Conservation (phyloP, 2,797 vertebrate species). For the Chelidonichthys spinosus region DNA sequence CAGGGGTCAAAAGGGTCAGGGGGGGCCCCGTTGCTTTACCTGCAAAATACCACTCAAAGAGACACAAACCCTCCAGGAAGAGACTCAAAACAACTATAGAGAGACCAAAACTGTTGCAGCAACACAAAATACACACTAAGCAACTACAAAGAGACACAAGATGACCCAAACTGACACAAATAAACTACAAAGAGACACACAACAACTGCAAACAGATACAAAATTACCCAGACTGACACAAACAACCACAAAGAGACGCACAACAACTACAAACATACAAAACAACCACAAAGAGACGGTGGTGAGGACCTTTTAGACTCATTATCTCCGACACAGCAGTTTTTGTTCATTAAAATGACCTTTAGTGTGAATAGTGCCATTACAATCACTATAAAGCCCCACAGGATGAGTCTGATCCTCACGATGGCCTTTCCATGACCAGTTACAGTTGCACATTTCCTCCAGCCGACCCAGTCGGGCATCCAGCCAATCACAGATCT, state of each 20-base stretch:
- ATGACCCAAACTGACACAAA: background rate
- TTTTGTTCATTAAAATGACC: conserved; percentile 30
- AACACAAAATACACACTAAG: too few species aligned
- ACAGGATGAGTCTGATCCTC: background rate
- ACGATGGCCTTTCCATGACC: background rate
- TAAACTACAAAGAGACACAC: background rate
- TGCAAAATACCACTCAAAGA: background rate
- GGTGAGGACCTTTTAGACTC: background rate
- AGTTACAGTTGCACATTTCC: background rate
- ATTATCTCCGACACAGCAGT: conserved; percentile 17
- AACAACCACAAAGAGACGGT: background rate
- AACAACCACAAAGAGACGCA: background rate
- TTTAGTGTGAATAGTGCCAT: background rate
- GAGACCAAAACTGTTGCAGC: too few species aligned
- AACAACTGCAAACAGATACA: background rate
- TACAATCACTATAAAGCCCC: conserved; percentile 10
- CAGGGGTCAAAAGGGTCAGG: too few species aligned
- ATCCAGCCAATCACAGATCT: background rate
- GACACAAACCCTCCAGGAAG: background rate
- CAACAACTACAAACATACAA: background rate
- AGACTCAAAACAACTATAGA: too few species aligned
- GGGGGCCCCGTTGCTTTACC: too few species aligned
- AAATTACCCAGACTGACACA: background rate
- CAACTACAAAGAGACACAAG: too few species aligned
- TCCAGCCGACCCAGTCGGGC: background rate